phyloP scores from a whole-genome alignment of 2,113 vertebrate genomes.

The Tyto alba region DNA sequence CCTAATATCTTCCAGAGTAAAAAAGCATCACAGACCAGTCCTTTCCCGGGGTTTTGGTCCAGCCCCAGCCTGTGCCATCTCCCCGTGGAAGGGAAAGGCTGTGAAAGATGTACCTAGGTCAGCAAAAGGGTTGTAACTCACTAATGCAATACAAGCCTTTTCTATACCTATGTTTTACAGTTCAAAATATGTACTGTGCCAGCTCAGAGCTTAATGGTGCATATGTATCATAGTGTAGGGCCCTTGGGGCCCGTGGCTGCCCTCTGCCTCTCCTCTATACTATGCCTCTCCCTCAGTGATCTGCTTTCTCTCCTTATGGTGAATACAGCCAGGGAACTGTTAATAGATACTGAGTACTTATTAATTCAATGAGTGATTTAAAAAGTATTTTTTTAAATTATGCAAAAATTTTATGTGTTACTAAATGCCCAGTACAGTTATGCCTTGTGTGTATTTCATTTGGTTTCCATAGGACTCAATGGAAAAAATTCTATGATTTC shows the following conservation, averaged over 20 bases:
- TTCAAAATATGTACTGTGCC: neutral
- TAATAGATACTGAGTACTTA: neutral
- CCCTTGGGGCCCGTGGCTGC: neutral
- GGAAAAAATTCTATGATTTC: neutral
- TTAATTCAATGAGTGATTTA: neutral
- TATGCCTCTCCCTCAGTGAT: rapidly evolving
- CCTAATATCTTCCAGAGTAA: neutral
- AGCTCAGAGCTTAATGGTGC: neutral
- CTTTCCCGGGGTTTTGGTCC: neutral
- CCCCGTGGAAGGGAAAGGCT: neutral
- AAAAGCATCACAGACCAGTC: rapidly evolving
- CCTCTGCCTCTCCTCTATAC: neutral
- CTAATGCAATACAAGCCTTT: neutral
- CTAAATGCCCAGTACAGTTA: too few relatives aligned
- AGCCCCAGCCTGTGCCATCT: neutral
- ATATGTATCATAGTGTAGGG: rapidly evolving
- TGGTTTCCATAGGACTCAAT: neutral
- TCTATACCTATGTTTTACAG: neutral
- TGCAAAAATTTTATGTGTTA: neutral
- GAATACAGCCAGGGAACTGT: too few relatives aligned
- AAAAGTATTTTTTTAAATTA: neutral
- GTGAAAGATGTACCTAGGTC: neutral
- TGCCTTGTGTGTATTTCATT: neutral
- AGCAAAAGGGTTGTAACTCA: neutral
- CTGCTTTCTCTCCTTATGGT: neutral